Conservation (phyloP, 1,140 invertebrate genomes). For the Bathynomus jamesi region DNA sequence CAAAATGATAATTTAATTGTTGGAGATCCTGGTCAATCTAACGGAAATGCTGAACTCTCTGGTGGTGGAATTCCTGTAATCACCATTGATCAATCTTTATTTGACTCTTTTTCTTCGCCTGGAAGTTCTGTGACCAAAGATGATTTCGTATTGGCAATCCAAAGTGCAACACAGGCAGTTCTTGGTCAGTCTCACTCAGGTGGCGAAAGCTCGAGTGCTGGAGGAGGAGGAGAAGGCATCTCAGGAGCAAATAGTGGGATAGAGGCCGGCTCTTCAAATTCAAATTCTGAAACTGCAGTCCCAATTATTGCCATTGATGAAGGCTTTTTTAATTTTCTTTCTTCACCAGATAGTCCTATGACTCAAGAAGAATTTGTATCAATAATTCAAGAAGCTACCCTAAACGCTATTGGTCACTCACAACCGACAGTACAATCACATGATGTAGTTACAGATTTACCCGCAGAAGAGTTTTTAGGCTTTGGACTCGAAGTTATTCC, state of each 20-base stretch:
- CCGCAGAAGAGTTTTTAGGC: no score
- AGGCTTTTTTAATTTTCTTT: background rate
- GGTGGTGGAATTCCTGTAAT: background rate
- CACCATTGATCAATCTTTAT: background rate
- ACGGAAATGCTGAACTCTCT: background rate
- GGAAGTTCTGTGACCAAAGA: background rate
- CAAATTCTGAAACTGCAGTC: background rate
- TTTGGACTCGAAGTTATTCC: no score
- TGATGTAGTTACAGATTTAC: no score
- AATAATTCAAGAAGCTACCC: background rate
- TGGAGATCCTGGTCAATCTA: no score
- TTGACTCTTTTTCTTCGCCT: background rate
- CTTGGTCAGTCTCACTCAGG: background rate
- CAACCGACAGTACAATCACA: no score
- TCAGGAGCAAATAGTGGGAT: no score
- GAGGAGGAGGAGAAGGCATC: background rate
- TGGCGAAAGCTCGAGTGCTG: background rate
- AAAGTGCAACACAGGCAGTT: background rate
- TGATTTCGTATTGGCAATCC: background rate
- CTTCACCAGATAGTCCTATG: background rate
- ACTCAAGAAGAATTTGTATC: background rate
- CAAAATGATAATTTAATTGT: no score
- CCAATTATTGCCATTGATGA: background rate
- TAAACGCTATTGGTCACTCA: background rate
- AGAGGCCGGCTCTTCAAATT: background rate